phyloP scores from a whole-genome alignment of 2,888 invertebrate species.

The Chironomus tentans region DNA sequence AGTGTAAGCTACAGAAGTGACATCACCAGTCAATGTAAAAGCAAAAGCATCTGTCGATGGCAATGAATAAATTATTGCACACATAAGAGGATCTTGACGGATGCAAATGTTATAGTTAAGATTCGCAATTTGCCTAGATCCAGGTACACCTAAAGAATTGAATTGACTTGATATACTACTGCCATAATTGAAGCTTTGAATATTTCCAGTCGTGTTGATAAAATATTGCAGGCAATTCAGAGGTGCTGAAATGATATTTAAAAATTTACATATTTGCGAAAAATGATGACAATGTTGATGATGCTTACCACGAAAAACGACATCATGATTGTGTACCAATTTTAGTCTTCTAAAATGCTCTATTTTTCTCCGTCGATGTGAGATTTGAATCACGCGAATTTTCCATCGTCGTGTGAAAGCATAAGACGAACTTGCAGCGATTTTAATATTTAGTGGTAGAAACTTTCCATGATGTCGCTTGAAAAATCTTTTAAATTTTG shows the following conservation, averaged over 20 bases:
- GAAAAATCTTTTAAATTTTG: neutral
- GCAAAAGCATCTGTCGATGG: conserved; percentile 46
- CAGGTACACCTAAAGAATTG: conserved; percentile 47
- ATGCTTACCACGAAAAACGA: neutral
- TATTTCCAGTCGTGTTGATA: conserved; percentile 51
- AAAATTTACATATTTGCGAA: neutral
- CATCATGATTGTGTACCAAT: neutral
- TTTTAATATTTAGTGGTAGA: neutral
- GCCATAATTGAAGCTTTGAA: conserved; percentile 69
- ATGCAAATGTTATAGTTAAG: conserved; percentile 71
- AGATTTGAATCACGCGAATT: neutral
- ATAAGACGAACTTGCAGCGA: neutral
- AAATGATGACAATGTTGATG: neutral
- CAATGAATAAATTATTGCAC: conserved; percentile 57
- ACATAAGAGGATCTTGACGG: conserved; percentile 60
- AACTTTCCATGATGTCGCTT: neutral
- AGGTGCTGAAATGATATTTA: conserved; percentile 43
- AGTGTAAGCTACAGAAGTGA: conserved; percentile 52
- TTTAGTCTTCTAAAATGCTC: conserved; percentile 33
- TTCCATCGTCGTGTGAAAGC: neutral
- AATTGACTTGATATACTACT: conserved; percentile 49
- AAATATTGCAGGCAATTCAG: conserved; percentile 62
- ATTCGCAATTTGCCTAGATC: conserved; percentile 62
- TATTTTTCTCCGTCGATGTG: neutral
- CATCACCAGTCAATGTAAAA: conserved; percentile 63